phyloP scores from a whole-genome alignment of 2,113 vertebrate genomes.

The Oceanodroma tethys region DNA sequence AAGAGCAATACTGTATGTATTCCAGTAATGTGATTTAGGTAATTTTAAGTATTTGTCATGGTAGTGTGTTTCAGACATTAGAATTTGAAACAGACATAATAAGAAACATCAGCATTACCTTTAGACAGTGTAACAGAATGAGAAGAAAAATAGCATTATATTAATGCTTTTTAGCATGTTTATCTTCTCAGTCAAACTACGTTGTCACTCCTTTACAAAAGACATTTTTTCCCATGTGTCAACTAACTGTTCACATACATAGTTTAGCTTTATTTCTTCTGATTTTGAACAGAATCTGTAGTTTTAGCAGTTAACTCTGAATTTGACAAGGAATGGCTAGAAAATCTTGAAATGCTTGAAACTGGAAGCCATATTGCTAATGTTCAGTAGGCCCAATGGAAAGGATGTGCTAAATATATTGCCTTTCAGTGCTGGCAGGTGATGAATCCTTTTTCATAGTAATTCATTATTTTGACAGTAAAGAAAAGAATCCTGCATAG shows the following conservation, averaged over 20 bases:
- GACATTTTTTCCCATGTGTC: neutral
- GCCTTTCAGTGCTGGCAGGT: neutral
- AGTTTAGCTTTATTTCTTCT: neutral
- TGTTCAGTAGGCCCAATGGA: neutral
- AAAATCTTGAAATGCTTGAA: neutral
- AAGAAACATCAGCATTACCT: neutral
- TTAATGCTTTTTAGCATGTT: neutral
- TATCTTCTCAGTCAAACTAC: neutral
- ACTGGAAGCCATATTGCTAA: neutral
- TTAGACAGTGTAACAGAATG: neutral
- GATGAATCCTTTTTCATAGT: neutral
- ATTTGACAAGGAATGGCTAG: neutral
- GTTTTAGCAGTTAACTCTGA: neutral
- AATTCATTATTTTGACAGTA: neutral
- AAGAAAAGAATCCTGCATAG: neutral
- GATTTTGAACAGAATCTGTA: neutral
- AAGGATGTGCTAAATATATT: neutral
- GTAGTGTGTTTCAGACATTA: neutral
- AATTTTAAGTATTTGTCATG: neutral
- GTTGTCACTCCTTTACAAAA: neutral
- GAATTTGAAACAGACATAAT: neutral
- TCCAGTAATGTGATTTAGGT: neutral
- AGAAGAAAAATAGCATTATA: neutral
- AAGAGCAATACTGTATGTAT: neutral
- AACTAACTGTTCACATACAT: neutral